Conservation (phyloP, 2,113 vertebrate species). For the Uropsilus gracilis region DNA sequence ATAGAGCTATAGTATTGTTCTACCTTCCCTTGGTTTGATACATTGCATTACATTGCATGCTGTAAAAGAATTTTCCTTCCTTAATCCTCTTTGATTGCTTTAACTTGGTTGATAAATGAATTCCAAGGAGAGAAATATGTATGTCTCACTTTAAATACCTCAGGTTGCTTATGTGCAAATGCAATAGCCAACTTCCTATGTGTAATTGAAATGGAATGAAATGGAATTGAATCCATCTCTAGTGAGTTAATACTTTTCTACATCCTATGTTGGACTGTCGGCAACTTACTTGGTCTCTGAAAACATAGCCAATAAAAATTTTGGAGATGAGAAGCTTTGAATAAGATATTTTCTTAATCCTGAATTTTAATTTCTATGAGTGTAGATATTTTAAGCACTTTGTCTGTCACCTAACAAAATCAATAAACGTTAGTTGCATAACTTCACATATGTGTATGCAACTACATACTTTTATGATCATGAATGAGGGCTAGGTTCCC, state of each 20-base stretch:
- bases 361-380: slow-evolving; percentile 40
- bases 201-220: slow-evolving; percentile 67
- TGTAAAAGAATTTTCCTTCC: slow-evolving; percentile 27
- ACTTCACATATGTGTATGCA: neutral
- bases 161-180: slow-evolving; percentile 50
- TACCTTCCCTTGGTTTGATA: slow-evolving; percentile 39
- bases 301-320: slow-evolving; percentile 65
- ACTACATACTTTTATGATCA: neutral
- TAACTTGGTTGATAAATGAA: slow-evolving; percentile 57
- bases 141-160: slow-evolving; percentile 58
- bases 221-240: slow-evolving; percentile 47
- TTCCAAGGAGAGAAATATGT: slow-evolving; percentile 30
- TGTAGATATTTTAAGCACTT: slow-evolving; percentile 1
- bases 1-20: neutral
- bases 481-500: neutral
- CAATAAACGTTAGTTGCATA: neutral
- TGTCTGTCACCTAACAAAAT: neutral
- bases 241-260: slow-evolving; percentile 50
- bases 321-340: slow-evolving; percentile 56
- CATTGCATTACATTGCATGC: slow-evolving; percentile 35
- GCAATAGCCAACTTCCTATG: slow-evolving; percentile 43
- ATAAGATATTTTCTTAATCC: slow-evolving; percentile 34
- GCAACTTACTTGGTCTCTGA: slow-evolving; percentile 56
- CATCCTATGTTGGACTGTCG: slow-evolving; percentile 35
- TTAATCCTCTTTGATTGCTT: slow-evolving; percentile 61